These are phyloP conservation scores for Callinectes sapidus DNA, from an alignment of 2,888 invertebrate genomes.

Conservation along the genomic window DNA sequence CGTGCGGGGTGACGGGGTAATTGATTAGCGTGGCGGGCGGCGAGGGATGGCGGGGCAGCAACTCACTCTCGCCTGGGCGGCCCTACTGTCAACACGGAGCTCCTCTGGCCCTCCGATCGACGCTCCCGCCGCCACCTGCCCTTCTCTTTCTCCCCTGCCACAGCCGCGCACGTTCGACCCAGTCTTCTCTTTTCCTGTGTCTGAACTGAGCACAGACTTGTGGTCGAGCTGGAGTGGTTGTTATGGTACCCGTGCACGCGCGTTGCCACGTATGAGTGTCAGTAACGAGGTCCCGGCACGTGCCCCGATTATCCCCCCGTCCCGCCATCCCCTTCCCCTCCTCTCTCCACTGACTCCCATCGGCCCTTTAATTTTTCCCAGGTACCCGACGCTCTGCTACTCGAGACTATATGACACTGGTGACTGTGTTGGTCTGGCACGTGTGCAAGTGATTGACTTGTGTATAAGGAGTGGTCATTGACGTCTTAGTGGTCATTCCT, in stretches of 20 bases:
- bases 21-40: constrained; percentile 64
- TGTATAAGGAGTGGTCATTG: background rate
- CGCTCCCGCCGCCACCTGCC: constrained; percentile 31
- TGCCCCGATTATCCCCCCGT: constrained; percentile 36
- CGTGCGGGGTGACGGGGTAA: constrained; percentile 58
- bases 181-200: background rate
- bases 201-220: background rate
- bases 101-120: constrained; percentile 37
- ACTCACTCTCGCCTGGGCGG: constrained; percentile 66
- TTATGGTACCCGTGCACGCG: constrained; percentile 37
- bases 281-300: constrained; percentile 40
- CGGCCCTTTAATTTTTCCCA: background rate
- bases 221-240: constrained; percentile 14
- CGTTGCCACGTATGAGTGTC: constrained; percentile 55
- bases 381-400: constrained; percentile 7
- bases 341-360: background rate
- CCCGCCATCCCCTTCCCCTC: background rate
- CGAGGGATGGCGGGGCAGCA: constrained; percentile 57
- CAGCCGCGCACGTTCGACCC: constrained; percentile 7
- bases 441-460: constrained; percentile 16
- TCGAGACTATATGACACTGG: background rate
- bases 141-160: constrained; percentile 7
- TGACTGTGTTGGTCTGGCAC: background rate
- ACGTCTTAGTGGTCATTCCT: background rate
- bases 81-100: constrained; percentile 60